Evolutionary conservation across 2,888 invertebrate species (phyloP), one percentile per base, ranked within the genome.

Genomic region (Napeogenes sylphis): DNA sequence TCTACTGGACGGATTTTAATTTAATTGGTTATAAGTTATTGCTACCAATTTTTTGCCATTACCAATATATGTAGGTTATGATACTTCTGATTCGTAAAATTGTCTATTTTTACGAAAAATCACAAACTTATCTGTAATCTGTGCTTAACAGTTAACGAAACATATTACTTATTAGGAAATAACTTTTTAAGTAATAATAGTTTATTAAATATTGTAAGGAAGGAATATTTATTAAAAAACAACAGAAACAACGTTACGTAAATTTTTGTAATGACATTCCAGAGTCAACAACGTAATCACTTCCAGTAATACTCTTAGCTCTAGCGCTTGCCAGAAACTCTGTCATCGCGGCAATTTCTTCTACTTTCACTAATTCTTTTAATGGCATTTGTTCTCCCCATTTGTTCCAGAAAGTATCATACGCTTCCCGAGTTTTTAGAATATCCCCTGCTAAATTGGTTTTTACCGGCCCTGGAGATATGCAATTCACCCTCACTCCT

Each of bases 381-480:
- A 79, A 59, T 12, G 76, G 73, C 4, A 66, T 33, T n/a, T 55
- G 13, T 10, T 65, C 53, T 32, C 45, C 32, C 3, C 55, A 58
- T 2, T 21, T 45, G 13, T 66, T 65, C 65, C 63, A 73, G 38
- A 67, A 56, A 4, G 55, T 59, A 14, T 75, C 71, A 58, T 38
- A 70, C 56, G 68, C 70, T 65, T 71, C 69, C n/a, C 59, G 59
- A 58, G 35, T 61, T 1, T 65, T 30, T 30, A 73, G 73, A 6
- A 68, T 55, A 57, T 71, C 70, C 30, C 61, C 5, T 13, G 71
- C 56, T 56, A 77, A 69, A 61, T 79, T 73, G 3, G 80, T 80
- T 54, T 71, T 94, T 4, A 93, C 91, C 0, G 94, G 93, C 47
- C 95, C 95, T 33, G 95, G 95, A 73, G 93, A 92, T 4, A 95